Conservation (phyloP, 2,797 vertebrate species). For the Ctenopoma multispine region DNA sequence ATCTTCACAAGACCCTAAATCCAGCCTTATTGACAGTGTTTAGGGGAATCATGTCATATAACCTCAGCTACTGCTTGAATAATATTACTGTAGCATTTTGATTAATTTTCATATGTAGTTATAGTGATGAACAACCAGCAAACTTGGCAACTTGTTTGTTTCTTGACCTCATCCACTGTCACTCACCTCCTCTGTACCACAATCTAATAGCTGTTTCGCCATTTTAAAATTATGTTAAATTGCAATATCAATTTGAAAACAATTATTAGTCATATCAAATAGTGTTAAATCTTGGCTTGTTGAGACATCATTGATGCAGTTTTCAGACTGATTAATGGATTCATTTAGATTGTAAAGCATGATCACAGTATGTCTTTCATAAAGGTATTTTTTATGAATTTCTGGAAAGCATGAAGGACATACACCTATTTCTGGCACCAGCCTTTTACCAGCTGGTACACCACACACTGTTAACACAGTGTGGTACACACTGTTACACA, state of each 20-base stretch:
- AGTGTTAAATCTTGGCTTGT: no score
- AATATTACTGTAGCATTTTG: neutral
- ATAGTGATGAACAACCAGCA: no score
- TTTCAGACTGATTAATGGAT: neutral
- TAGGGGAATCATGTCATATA: no score
- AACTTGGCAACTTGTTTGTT: neutral
- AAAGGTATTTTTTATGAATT: slow-evolving; percentile 22
- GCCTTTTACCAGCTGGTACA: slow-evolving; percentile 28
- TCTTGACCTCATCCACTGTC: neutral
- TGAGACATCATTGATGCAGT: no score
- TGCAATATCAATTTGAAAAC: no score
- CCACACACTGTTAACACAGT: slow-evolving; percentile 4
- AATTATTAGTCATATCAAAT: no score
- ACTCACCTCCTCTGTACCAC: neutral
- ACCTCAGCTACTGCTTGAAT: neutral
- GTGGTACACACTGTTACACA: slow-evolving; percentile 24
- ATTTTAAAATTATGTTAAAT: no score
- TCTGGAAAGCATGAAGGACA: slow-evolving; percentile 21
- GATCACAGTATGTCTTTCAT: no score
- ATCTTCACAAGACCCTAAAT: no score
- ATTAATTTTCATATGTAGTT: neutral
- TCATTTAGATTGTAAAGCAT: neutral
- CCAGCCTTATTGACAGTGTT: no score
- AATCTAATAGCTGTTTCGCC: no score
- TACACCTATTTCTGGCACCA: slow-evolving; percentile 36